A percentile compares a stretch with the other conserved stretches of the same genome.
Conservation (phyloP, 2,888 invertebrate genomes). For the Eristalis intricaria region DNA sequence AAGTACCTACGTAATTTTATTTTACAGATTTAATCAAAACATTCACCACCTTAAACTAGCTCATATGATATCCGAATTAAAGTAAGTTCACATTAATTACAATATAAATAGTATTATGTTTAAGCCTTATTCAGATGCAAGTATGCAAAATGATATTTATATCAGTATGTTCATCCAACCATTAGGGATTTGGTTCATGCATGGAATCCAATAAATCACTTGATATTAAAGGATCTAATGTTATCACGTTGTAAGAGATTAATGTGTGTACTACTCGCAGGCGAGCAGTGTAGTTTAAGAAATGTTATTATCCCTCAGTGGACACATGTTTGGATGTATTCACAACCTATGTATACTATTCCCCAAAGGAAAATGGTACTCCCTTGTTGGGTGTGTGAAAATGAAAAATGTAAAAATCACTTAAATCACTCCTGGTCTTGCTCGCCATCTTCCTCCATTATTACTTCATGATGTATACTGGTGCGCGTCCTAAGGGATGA, state of each 20-base stretch:
- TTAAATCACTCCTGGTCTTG: slow-evolving; percentile 73
- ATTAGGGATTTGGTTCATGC: slow-evolving; percentile 7
- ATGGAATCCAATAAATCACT: slow-evolving; percentile 55
- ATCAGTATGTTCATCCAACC: slow-evolving; percentile 13
- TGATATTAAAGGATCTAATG: slow-evolving; percentile 33
- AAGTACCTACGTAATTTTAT: slow-evolving; percentile 26
- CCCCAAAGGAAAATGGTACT: not conserved
- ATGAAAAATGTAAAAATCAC: slow-evolving; percentile 58
- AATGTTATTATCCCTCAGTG: slow-evolving; percentile 41
- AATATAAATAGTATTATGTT: slow-evolving; percentile 8
- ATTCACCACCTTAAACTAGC: slow-evolving; percentile 9
- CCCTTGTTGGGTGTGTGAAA: slow-evolving; percentile 14
- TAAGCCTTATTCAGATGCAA: slow-evolving; percentile 43
- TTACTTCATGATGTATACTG: slow-evolving; percentile 75
- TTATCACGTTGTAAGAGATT: slow-evolving; percentile 44
- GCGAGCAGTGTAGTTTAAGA: slow-evolving; percentile 30
- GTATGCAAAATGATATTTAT: slow-evolving; percentile 45
- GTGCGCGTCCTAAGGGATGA: slow-evolving; percentile 73
- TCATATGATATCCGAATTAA: not conserved
- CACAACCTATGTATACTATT: slow-evolving; percentile 23
- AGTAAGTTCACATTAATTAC: not conserved
- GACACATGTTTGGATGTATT: slow-evolving; percentile 21
- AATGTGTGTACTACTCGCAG: slow-evolving; percentile 42
- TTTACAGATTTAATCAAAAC: slow-evolving; percentile 31
- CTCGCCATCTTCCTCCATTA: slow-evolving; percentile 75